Evolutionary conservation across 1,140 invertebrate species (phyloP).

Genomic region (Diabrotica virgifera): DNA sequence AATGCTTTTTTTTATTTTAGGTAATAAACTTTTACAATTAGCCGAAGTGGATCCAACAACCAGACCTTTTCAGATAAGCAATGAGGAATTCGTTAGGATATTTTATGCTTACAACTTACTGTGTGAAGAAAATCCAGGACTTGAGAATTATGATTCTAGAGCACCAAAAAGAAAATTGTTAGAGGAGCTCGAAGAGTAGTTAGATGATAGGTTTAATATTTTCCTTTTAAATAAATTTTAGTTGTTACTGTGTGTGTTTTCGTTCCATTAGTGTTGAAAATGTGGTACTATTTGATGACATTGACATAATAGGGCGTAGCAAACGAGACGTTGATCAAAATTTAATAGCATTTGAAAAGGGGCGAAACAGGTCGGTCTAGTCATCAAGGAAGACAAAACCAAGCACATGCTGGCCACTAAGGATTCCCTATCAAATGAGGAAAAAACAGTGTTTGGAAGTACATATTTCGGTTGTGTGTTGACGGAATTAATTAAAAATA

Average conservation of each 20-base stretch:
- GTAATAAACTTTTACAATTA: slow-evolving; percentile 62
- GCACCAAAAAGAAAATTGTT: slow-evolving; percentile 52
- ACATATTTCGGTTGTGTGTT: too few relatives aligned
- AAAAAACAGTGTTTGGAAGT: too few relatives aligned
- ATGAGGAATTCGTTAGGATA: slow-evolving; percentile 76
- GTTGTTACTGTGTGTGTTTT: not conserved
- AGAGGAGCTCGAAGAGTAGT: not conserved
- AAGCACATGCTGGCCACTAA: too few relatives aligned
- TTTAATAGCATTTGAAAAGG: too few relatives aligned
- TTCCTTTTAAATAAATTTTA: not conserved
- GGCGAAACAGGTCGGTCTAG: too few relatives aligned
- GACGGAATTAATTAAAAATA: too few relatives aligned
- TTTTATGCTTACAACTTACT: slow-evolving; percentile 75
- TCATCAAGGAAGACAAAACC: too few relatives aligned
- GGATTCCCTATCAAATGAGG: too few relatives aligned
- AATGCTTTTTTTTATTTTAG: slow-evolving; percentile 22
- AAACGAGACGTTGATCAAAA: too few relatives aligned
- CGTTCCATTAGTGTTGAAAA: too few relatives aligned
- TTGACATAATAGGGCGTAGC: too few relatives aligned
- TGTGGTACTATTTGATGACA: too few relatives aligned
- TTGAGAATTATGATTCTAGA: slow-evolving; percentile 68
- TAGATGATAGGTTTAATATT: not conserved
- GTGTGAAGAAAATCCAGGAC: slow-evolving; percentile 65
- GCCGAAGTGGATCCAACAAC: slow-evolving; percentile 70
- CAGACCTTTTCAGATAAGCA: slow-evolving; percentile 67